A percentile compares a stretch with the other conserved stretches of the same genome.
These are phyloP conservation scores for Hybognathus amarus DNA, from an alignment of 2,797 vertebrate species.

Conservation along the genomic window DNA sequence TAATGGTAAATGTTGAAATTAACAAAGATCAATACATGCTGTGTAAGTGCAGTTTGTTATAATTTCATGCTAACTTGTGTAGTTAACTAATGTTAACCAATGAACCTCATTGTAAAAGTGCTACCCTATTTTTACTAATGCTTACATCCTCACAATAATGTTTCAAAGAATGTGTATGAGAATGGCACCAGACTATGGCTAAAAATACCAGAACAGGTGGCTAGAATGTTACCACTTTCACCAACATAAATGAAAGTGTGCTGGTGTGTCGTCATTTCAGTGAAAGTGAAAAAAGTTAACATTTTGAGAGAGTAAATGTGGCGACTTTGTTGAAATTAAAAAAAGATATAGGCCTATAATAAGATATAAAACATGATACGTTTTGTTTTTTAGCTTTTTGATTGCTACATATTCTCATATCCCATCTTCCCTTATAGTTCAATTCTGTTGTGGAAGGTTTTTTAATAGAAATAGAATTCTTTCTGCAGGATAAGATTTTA, in stretches of 20 bases:
- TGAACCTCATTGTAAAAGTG: too few relatives aligned
- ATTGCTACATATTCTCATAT: neutral
- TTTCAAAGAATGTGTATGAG: neutral
- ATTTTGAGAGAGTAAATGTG: neutral
- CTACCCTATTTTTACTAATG: neutral
- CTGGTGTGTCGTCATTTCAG: neutral
- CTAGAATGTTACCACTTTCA: slow-evolving; percentile 18
- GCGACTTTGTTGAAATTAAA: neutral
- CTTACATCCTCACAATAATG: slow-evolving; percentile 9
- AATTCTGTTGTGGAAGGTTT: neutral
- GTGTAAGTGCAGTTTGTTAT: too few relatives aligned
- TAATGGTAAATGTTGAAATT: too few relatives aligned
- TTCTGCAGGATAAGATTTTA: neutral
- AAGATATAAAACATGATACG: too few relatives aligned
- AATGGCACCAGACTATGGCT: slow-evolving; percentile 14
- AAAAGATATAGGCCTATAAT: too few relatives aligned
- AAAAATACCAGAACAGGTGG: slow-evolving; percentile 21
- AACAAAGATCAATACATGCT: too few relatives aligned
- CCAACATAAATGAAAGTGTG: neutral
- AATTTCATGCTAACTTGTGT: too few relatives aligned
- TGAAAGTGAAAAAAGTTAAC: neutral
- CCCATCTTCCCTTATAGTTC: neutral
- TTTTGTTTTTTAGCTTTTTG: neutral
- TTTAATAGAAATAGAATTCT: neutral
- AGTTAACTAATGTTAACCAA: too few relatives aligned